These are phyloP conservation scores for Catalaphyllia jardinei DNA, from an alignment of 64 coral and sea anemone genomes.

Conservation along the genomic window DNA sequence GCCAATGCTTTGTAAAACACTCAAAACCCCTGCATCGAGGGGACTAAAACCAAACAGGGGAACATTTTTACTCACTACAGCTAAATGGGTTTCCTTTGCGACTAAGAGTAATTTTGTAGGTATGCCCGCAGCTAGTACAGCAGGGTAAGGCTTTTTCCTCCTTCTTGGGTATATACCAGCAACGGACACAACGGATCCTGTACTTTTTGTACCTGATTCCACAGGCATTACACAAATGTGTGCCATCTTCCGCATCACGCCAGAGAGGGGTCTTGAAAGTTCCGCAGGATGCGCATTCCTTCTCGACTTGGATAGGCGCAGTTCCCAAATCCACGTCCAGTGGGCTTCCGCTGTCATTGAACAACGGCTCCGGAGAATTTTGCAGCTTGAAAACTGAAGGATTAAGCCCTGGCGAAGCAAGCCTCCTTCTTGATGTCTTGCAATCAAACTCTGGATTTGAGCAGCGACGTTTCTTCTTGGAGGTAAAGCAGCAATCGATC, in stretches of 20 bases:
- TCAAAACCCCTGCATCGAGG: not conserved
- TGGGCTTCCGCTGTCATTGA: constrained; percentile 56
- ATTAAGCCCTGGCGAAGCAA: constrained; percentile 56
- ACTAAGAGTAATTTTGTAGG: constrained; percentile 67
- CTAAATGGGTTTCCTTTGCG: constrained; percentile 56
- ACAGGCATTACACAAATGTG: constrained; percentile 95
- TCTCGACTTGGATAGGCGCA: constrained; percentile 77
- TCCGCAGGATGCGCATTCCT: constrained; percentile 97
- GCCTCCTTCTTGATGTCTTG: constrained; percentile 71
- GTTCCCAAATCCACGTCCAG: constrained; percentile 77
- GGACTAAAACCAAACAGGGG: constrained; percentile 17
- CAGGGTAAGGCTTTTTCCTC: constrained; percentile 91
- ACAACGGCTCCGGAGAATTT: constrained; percentile 62
- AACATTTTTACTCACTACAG: constrained; percentile 17
- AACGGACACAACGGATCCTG: constrained; percentile 85
- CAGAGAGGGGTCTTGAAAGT: constrained; percentile 89
- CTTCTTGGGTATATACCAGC: constrained; percentile 99
- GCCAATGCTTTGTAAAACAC: not conserved
- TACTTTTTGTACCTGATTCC: constrained; percentile 99
- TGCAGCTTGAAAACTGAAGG: constrained; percentile 78
- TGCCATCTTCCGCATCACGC: constrained; percentile 98
- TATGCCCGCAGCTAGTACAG: constrained; percentile 84
- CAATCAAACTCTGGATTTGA: constrained; percentile 21
- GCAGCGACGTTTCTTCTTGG: constrained; percentile 83
- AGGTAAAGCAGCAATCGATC: constrained; percentile 89